Evolutionary conservation across 2,888 invertebrate genomes (phyloP), one percentile per base, ranked within the genome.

Genomic region (Saturnia japonica): DNA sequence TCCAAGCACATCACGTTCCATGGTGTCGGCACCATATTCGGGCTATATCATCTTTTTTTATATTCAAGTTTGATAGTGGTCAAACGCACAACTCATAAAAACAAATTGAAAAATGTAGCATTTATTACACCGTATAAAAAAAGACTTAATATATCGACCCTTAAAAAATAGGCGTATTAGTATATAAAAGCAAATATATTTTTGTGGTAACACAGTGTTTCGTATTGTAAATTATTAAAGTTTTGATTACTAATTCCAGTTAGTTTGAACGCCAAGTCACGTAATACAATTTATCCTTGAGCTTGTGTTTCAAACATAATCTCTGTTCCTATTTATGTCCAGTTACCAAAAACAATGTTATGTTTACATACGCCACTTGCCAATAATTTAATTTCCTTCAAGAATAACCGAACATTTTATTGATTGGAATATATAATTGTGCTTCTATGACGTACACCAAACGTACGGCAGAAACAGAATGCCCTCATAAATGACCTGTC

Each of bases 181-280:
- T n/a, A 7, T 6, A 7, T 47, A 19, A 47, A 47, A 7, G 6
- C 16, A 47, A 19, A 47, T 19, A 19, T 47, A 19, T 47, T 16
- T 1, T 47, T 47, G 12, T 4, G 57, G 57, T 60, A 60, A 60
- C 57, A 60, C 25, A 14, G 4, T 60, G 57, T 60, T 1, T 28
- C 14, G 25, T 28, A 25, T 28, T 22, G 22, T 25, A 60, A 60
- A 60, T 11, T n/a, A 68, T 47, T 28, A 16, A 34, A 34, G 68
- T 68, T 68, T 43, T 28, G 9, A n/a, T 51, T 68, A 51, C 16
- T 28, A 51, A 68, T 14, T 60, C 25, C 57, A 60, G 57, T 28
- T 12, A 25, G 57, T 60, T 60, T 60, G 57, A 14, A 28, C 57
- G 57, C 57, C 57, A 60, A 60, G 57, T 28, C 57, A 60, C 57